Evolutionary conservation across 1,140 invertebrate genomes (phyloP), one percentile per base, ranked within the genome.

Genomic region (Heliconius congener): DNA sequence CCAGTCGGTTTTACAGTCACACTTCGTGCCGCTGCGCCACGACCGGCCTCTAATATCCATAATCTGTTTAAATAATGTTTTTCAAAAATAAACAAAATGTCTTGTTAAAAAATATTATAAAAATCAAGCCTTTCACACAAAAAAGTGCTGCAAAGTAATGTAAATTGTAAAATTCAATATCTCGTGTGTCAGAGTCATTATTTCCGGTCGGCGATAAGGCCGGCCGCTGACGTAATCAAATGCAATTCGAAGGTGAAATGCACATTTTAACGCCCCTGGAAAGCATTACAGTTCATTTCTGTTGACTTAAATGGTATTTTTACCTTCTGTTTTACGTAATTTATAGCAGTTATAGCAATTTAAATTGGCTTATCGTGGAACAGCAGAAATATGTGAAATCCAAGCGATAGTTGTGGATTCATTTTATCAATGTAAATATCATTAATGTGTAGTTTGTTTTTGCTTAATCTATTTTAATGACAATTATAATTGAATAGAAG

Each of bases 171-270:
- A 71, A 76, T 80, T 80, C 39, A 80, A 80, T 80, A 80, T 80
- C 79, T 77, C 71, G 75, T 52, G 52, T 71, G 27, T 71, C 70
- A 37, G 50, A 72, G 66, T 77, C 76, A 77, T 77, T 77, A 71
- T 77, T 77, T 77, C 70, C 70, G 76, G 71, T 42, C 18, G 39
- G 70, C 76, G 79, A 81, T 81, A 81, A 76, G 79, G 79, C 74
- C 79, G 75, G 70, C 75, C 79, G 79, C 73, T 81, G 79, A 81
- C 75, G 79, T 77, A 77, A 81, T 81, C 79, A 81, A 77, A 81
- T 81, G 76, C 79, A 81, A 81, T 81, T 77, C 71, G 75, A 81
- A 71, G 71, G 79, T 57, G 73, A 77, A 81, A 76, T 76, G 76
- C 76, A 77, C 79, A 81, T 77, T 81, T 77, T 74, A 77, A 74